phyloP scores from a whole-genome alignment of 2,888 invertebrate species.

The Teinopalpus imperialis region DNA sequence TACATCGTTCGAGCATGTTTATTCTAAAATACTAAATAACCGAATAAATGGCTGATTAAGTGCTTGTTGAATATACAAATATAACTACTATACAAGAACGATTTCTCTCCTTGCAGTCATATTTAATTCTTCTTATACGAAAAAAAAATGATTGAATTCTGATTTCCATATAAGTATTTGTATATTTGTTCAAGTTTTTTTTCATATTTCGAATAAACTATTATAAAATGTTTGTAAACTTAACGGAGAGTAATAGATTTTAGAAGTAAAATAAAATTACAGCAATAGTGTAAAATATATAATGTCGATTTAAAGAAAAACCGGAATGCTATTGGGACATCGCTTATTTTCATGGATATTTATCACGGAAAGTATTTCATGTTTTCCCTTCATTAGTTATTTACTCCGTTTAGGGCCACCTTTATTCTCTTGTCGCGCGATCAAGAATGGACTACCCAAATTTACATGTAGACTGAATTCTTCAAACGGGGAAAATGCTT shows the following conservation, averaged over 20 bases:
- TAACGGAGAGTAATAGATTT: no score
- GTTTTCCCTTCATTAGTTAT: conserved; percentile 36
- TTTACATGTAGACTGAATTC: conserved; percentile 44
- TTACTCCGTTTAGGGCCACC: conserved; percentile 29
- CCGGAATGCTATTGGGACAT: neutral
- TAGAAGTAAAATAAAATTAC: neutral
- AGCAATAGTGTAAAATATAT: conserved; percentile 1
- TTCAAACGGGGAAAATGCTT: conserved; percentile 48
- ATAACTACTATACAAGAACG: no score
- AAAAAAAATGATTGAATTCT: no score
- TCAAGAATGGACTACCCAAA: conserved; percentile 34
- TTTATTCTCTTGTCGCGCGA: conserved; percentile 29
- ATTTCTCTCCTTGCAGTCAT: no score
- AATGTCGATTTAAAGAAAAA: conserved; percentile 6
- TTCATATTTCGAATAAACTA: no score
- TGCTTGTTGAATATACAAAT: neutral
- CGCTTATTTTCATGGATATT: conserved; percentile 21
- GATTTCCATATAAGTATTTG: no score
- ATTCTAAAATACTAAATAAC: conserved; percentile 3
- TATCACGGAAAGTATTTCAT: conserved; percentile 26
- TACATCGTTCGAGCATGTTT: conserved; percentile 30
- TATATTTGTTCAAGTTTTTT: no score
- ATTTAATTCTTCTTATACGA: no score
- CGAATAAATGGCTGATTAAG: conserved; percentile 5
- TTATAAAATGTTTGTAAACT: no score